Evolutionary conservation across 2,113 vertebrate species (phyloP).

Genomic region (Scophthalmus maximus): DNA sequence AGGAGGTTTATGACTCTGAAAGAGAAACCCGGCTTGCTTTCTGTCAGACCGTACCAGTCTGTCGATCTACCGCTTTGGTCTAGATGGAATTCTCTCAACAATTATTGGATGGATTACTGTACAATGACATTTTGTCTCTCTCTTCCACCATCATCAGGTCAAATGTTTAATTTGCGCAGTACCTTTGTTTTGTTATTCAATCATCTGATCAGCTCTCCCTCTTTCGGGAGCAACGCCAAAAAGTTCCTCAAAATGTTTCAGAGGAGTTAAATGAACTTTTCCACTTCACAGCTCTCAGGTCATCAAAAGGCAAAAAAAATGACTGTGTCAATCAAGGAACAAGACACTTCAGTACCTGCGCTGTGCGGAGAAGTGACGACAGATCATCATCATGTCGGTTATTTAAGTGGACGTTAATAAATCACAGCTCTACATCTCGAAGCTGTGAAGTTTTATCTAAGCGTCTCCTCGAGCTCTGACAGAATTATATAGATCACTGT

Average conservation of each 20-base stretch:
- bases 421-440: conserved; percentile 19
- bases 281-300: background rate
- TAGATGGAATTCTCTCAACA: too few relatives aligned
- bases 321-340: conserved; percentile 2
- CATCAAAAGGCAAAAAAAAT: conserved; percentile 17
- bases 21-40: too few relatives aligned
- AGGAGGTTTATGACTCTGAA: too few relatives aligned
- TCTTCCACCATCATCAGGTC: too few relatives aligned
- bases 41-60: too few relatives aligned
- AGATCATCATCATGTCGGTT: conserved; percentile 14
- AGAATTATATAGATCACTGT: conserved; percentile 23
- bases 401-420: conserved; percentile 2
- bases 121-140: too few relatives aligned
- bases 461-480: conserved; percentile 21
- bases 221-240: background rate
- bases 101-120: too few relatives aligned
- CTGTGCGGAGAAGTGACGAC: background rate
- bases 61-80: too few relatives aligned
- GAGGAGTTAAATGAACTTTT: too few relatives aligned
- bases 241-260: background rate
- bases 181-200: too few relatives aligned
- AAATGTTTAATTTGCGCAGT: too few relatives aligned
- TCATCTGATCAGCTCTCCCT: too few relatives aligned
- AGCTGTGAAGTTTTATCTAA: conserved; percentile 13
- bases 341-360: background rate